Percentiles rank a stretch among this genome's conserved stretches.
These are phyloP conservation scores for Lagocephalus sceleratus DNA, from an alignment of 2,797 vertebrate genomes.

Conservation along the genomic window DNA sequence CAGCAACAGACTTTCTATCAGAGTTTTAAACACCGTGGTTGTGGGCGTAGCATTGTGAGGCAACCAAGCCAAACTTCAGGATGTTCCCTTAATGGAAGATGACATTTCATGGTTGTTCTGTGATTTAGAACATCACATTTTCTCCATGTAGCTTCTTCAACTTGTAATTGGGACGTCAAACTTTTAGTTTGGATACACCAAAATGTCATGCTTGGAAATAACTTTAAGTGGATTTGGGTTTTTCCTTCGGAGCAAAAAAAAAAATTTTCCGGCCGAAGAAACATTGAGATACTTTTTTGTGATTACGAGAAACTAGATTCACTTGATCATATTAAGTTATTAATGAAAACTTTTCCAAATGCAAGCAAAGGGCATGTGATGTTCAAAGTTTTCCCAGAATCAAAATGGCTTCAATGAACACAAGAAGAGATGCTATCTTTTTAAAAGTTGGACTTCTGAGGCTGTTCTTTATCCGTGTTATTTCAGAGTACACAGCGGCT, in stretches of 20 bases:
- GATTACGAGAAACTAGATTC: background rate
- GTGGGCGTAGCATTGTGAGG: too few relatives aligned
- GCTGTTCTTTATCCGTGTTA: constrained; percentile 59
- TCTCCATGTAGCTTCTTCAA: too few relatives aligned
- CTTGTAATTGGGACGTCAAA: too few relatives aligned
- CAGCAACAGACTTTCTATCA: too few relatives aligned
- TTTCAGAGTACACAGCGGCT: constrained; percentile 57
- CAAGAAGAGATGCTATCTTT: constrained; percentile 72
- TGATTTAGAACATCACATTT: too few relatives aligned
- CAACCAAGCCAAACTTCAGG: too few relatives aligned
- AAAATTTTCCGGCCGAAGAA: background rate
- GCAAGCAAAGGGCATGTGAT: constrained; percentile 15
- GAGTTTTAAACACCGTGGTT: too few relatives aligned
- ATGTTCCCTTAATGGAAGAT: too few relatives aligned
- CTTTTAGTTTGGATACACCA: background rate
- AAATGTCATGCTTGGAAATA: background rate
- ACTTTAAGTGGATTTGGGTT: too few relatives aligned
- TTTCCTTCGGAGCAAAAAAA: too few relatives aligned
- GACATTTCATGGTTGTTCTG: too few relatives aligned
- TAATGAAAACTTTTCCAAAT: constrained; percentile 23
- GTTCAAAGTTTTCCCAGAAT: constrained; percentile 44
- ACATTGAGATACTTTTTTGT: background rate
- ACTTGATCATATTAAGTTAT: constrained; percentile 14
- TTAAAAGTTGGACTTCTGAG: constrained; percentile 62
- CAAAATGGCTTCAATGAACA: constrained; percentile 56